A percentile compares a stretch with the other conserved stretches of the same genome.
These are phyloP conservation scores for Trachythela sp. DNA, from an alignment of 64 coral and sea anemone species.

Conservation along the genomic window DNA sequence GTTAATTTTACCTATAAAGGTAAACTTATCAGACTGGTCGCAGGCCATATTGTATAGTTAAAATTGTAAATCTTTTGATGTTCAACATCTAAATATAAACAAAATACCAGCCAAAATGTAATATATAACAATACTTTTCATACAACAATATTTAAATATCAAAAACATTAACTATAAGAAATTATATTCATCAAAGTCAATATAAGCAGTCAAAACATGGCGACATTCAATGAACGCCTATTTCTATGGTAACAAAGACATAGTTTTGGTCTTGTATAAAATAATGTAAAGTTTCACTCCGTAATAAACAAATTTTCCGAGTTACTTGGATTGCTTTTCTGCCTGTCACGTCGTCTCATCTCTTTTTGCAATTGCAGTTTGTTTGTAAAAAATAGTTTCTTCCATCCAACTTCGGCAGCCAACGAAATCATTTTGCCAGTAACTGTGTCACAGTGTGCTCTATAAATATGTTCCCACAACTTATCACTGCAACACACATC, in stretches of 20 bases:
- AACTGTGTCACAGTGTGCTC: conserved; percentile 79
- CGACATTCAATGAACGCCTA: too few relatives aligned
- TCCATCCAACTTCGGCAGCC: conserved; percentile 81
- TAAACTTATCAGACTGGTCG: too few relatives aligned
- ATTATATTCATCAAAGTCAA: too few relatives aligned
- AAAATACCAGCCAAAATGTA: too few relatives aligned
- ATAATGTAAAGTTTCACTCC: background rate
- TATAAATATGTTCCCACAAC: conserved; percentile 86
- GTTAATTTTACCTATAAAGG: background rate
- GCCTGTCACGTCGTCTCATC: conserved; percentile 64
- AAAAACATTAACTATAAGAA: too few relatives aligned
- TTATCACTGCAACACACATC: conserved; percentile 90
- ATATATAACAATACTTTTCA: too few relatives aligned
- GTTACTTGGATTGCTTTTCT: conserved; percentile 37
- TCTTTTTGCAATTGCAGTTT: conserved; percentile 85
- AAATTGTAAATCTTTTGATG: background rate
- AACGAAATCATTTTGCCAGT: conserved; percentile 70
- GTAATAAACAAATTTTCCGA: background rate
- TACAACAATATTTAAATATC: too few relatives aligned
- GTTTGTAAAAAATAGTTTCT: conserved; percentile 90
- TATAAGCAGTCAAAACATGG: too few relatives aligned
- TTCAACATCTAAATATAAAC: background rate
- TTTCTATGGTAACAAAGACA: too few relatives aligned
- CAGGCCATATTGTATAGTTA: too few relatives aligned
- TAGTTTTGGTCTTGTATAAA: too few relatives aligned